These are phyloP conservation scores for Eupeodes luniger DNA, from an alignment of 2,888 invertebrate genomes.

Conservation along the genomic window DNA sequence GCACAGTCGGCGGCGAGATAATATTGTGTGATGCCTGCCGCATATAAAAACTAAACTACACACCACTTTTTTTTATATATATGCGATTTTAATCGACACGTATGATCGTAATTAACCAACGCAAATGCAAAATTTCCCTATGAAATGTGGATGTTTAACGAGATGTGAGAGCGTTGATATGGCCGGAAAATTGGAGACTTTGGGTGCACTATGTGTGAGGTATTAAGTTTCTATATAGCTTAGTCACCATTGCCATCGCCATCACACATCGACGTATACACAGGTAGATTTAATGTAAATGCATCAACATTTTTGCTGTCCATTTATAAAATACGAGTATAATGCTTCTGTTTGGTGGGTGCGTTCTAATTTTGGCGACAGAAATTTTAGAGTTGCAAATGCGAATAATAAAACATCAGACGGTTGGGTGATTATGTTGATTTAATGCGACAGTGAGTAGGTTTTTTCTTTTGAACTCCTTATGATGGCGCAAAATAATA, in stretches of 20 bases:
- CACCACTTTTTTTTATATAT: background rate
- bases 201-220: background rate
- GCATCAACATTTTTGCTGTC: background rate
- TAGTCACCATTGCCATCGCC: background rate
- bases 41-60: too few relatives aligned
- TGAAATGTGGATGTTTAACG: conserved; percentile 73
- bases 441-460: conserved; percentile 50
- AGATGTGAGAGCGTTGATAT: conserved; percentile 66
- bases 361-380: conserved; percentile 72
- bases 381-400: conserved; percentile 49
- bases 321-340: conserved; percentile 39
- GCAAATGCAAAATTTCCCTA: conserved; percentile 76
- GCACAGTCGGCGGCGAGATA: background rate
- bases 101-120: conserved; percentile 77
- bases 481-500: conserved; percentile 12
- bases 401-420: conserved; percentile 26
- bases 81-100: conserved; percentile 75
- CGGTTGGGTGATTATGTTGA: conserved; percentile 55
- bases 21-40: background rate
- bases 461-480: conserved; percentile 30
- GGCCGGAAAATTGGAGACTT: conserved; percentile 57
- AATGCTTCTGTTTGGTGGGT: conserved; percentile 35
- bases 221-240: background rate
- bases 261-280: background rate
- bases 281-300: background rate